phyloP scores from a whole-genome alignment of 2,888 invertebrate genomes.

The Pomacea canaliculata region DNA sequence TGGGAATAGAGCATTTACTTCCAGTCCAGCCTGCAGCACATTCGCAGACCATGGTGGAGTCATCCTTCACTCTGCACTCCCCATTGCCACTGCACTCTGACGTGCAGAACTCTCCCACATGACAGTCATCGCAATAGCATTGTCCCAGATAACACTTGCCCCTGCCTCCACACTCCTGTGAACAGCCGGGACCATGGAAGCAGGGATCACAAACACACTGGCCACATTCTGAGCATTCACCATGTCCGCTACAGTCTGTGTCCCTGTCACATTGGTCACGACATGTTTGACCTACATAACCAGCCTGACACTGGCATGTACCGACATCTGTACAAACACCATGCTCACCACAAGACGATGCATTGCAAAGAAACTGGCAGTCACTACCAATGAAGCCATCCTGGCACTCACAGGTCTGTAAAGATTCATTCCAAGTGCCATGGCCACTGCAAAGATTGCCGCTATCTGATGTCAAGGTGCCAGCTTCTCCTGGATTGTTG shows the following conservation, averaged over 20 bases:
- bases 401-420: slow-evolving; percentile 40
- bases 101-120: slow-evolving; percentile 49
- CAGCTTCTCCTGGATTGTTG: slow-evolving; percentile 30
- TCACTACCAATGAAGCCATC: slow-evolving; percentile 45
- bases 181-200: slow-evolving; percentile 49
- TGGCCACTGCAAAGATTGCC: slow-evolving; percentile 44
- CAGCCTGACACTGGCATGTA: slow-evolving; percentile 42
- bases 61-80: slow-evolving; percentile 26
- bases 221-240: slow-evolving; percentile 48
- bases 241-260: slow-evolving; percentile 46
- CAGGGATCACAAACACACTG: slow-evolving; percentile 54
- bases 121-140: slow-evolving; percentile 51
- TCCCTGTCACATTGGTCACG: slow-evolving; percentile 43
- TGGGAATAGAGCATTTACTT: slow-evolving; percentile 43
- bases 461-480: slow-evolving; percentile 32
- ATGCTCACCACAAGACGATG: slow-evolving; percentile 39
- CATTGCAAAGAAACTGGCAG: slow-evolving; percentile 49
- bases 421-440: slow-evolving; percentile 34
- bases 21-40: slow-evolving; percentile 51
- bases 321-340: slow-evolving; percentile 46
- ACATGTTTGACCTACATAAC: slow-evolving; percentile 49
- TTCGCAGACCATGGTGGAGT: slow-evolving; percentile 32
- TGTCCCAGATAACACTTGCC: slow-evolving; percentile 44
- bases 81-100: slow-evolving; percentile 52
- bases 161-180: slow-evolving; percentile 42